Percentiles rank a stretch among this genome's conserved stretches.
Conservation (phyloP, 2,797 vertebrate genomes). For the Sitta carolinensis region DNA sequence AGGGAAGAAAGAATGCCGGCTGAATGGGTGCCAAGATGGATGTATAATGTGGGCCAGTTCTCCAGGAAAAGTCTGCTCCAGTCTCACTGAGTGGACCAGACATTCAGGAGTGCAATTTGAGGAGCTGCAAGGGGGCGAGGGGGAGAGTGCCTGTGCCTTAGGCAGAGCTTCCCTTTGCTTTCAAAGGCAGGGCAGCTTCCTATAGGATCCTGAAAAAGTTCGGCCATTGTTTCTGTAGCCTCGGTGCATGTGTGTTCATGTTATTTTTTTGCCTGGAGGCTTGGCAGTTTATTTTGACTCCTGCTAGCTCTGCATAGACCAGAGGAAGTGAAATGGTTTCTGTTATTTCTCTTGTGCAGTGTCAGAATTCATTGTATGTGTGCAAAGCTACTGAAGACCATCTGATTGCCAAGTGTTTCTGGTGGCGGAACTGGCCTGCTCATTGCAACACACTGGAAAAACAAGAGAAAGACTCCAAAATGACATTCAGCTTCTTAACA, state of each 20-base stretch:
- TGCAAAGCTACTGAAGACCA: neutral
- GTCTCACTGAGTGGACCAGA: neutral
- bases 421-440: neutral
- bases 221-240: neutral
- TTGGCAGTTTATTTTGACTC: neutral
- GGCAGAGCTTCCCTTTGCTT: neutral
- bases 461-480: conserved; percentile 13
- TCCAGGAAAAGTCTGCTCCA: conserved; percentile 8
- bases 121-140: neutral
- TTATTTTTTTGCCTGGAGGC: neutral
- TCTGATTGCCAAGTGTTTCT: neutral
- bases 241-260: neutral
- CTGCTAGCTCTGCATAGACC: neutral
- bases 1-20: neutral
- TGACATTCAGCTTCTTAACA: neutral
- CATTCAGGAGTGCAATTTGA: neutral
- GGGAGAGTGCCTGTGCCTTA: neutral
- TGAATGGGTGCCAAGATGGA: conserved; percentile 3
- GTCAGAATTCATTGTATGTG: neutral
- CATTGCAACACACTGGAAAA: conserved; percentile 11
- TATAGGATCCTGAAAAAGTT: neutral
- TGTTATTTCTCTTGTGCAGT: neutral
- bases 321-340: neutral
- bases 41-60: neutral
- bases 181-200: neutral